Evolutionary conservation across 2,797 vertebrate genomes (phyloP), one percentile per base, ranked within the genome.

Genomic region (Oreochromis grahami): DNA sequence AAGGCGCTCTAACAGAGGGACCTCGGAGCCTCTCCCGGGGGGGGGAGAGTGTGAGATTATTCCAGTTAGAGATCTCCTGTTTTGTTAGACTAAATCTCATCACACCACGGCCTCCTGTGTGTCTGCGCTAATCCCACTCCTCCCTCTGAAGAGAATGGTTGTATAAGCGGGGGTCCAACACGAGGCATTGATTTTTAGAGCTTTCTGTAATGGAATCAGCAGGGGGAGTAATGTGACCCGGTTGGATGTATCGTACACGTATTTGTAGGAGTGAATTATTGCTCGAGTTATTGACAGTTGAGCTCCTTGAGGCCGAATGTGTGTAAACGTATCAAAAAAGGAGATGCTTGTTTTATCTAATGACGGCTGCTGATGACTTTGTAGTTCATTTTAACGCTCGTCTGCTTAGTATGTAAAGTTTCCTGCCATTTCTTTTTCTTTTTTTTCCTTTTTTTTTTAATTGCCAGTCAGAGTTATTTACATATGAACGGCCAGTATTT

Each of bases 121-220:
- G 80, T 38, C 34, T 81, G 86, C 84, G 84, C 92, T 94, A 94
- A 94, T 94, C 92, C 93, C 82, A 15, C 90, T 92, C 86, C 89
- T 92, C 89, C 86, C 91, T 74, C 82, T 50, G 89, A 92, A 87
- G 88, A 92, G 80, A 86, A 76, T 76, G 85, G 80, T 86, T 92
- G 83, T 87, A 81, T 85, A 70, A 14, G 77, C 85, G 84, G 79
- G 70, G 84, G 80, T 88, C 86, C 85, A 87, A 86, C 86, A 76
- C 81, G 68, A 90, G 80, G 81, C 79, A 92, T 93, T 89, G 91
- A 93, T 87, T 84, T 84, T 84, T 79, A 76, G 81, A 81, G 81
- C 78, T 82, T 86, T 92, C 86, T 94, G 92, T 93, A 91, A 94
- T 95, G 94, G 91, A 94, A 91, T 94, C 94, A 91, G 94, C 95